Evolutionary conservation across 2,113 vertebrate species (phyloP).

Genomic region (Enhydra lutris): DNA sequence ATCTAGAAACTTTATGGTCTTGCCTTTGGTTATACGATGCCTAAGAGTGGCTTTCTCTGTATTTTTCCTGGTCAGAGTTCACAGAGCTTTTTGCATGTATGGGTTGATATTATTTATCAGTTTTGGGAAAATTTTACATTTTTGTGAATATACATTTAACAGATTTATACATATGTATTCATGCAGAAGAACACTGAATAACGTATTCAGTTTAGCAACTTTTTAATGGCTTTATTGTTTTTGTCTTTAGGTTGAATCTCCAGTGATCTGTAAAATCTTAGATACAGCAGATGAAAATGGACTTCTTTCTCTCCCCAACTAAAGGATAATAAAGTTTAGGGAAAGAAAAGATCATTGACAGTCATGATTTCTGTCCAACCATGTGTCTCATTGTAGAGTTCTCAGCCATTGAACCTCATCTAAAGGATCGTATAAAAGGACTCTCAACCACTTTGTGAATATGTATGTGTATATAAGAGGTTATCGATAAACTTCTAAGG

Average conservation of each 20-base stretch:
- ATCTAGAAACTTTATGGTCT: background rate
- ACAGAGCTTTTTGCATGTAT: background rate
- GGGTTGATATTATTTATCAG: background rate
- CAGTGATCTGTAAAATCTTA: constrained; percentile 97
- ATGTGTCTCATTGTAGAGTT: constrained; percentile 20
- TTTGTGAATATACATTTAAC: background rate
- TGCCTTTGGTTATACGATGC: background rate
- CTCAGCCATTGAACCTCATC: constrained; percentile 55
- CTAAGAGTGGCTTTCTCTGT: background rate
- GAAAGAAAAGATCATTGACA: constrained; percentile 6
- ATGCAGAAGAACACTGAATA: background rate
- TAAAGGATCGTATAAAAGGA: constrained; percentile 66
- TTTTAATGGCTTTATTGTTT: constrained; percentile 25
- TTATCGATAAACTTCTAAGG: constrained; percentile 83
- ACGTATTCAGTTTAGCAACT: background rate
- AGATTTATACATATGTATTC: background rate
- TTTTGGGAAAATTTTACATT: background rate
- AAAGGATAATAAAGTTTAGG: constrained; percentile 59
- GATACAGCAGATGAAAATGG: constrained; percentile 97
- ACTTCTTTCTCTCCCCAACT: constrained; percentile 94
- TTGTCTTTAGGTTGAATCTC: constrained; percentile 92
- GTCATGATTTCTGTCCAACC: constrained; percentile 48
- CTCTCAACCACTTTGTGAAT: constrained; percentile 82
- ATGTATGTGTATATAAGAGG: constrained; percentile 86
- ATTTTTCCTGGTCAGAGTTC: background rate